phyloP scores from a whole-genome alignment of 2,113 vertebrate species.

The Himantopus leucocephalus region DNA sequence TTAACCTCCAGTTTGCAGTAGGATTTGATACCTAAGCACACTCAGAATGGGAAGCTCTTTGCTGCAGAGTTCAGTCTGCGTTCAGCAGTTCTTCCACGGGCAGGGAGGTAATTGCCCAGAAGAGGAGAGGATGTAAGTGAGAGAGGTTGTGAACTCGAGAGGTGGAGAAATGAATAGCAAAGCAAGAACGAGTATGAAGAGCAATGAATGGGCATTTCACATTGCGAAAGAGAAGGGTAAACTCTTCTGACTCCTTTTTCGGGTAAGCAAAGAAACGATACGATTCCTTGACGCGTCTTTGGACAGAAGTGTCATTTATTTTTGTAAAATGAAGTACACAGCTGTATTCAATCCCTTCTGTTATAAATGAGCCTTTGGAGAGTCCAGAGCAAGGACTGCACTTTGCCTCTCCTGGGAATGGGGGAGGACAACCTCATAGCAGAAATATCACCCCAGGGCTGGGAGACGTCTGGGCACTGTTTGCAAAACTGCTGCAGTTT shows the following conservation, averaged over 20 bases:
- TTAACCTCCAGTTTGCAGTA: background rate
- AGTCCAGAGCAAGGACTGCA: background rate
- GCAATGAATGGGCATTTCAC: background rate
- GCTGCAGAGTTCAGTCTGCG: accelerated
- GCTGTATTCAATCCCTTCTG: background rate
- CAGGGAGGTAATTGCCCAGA: background rate
- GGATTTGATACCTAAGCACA: background rate
- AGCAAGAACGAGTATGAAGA: background rate
- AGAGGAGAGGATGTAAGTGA: background rate
- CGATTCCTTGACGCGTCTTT: background rate
- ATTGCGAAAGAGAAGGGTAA: background rate
- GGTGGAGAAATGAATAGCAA: background rate
- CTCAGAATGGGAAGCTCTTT: background rate
- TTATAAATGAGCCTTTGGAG: background rate
- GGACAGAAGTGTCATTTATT: background rate
- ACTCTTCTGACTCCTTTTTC: background rate
- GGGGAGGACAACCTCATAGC: background rate
- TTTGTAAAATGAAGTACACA: background rate
- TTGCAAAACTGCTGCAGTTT: background rate
- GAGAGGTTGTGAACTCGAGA: background rate
- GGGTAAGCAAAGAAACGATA: background rate
- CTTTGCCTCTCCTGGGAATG: background rate
- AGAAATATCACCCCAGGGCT: background rate
- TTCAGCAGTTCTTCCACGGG: background rate
- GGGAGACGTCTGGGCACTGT: background rate